phyloP scores from a whole-genome alignment of 2,888 invertebrate species.

The Ypsolopha sequella region DNA sequence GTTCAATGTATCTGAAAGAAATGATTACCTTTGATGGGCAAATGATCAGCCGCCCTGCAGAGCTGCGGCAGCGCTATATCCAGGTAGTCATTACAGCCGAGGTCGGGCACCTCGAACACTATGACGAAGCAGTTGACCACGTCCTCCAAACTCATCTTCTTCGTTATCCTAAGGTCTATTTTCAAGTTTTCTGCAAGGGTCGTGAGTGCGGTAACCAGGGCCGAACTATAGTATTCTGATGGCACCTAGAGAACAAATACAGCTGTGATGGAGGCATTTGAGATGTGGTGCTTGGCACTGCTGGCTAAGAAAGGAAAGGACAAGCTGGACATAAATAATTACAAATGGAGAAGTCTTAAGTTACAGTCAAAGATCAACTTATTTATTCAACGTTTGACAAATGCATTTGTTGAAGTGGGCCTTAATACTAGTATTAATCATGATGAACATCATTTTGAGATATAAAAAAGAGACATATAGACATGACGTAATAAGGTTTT shows the following conservation, averaged over 20 bases:
- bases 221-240: constrained; percentile 66
- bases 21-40: constrained; percentile 71
- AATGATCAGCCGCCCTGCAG: constrained; percentile 80
- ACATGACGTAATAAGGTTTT: too few species aligned
- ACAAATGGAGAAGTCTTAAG: not conserved
- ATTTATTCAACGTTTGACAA: too few species aligned
- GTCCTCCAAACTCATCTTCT: constrained; percentile 62
- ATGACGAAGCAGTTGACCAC: constrained; percentile 75
- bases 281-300: too few species aligned
- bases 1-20: not conserved
- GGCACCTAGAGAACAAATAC: constrained; percentile 36
- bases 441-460: too few species aligned
- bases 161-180: constrained; percentile 75
- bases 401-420: too few species aligned
- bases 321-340: too few species aligned
- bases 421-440: too few species aligned
- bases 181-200: constrained; percentile 79
- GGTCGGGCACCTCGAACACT: constrained; percentile 82
- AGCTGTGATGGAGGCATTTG: too few species aligned
- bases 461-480: too few species aligned
- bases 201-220: constrained; percentile 81
- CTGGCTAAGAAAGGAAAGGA: too few species aligned
- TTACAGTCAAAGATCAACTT: too few species aligned
- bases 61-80: constrained; percentile 85
- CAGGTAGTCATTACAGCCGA: constrained; percentile 83